Base-by-base conservation (phyloP, 2,797 vertebrate species). In the Neomorphus geoffroyi region DNA sequence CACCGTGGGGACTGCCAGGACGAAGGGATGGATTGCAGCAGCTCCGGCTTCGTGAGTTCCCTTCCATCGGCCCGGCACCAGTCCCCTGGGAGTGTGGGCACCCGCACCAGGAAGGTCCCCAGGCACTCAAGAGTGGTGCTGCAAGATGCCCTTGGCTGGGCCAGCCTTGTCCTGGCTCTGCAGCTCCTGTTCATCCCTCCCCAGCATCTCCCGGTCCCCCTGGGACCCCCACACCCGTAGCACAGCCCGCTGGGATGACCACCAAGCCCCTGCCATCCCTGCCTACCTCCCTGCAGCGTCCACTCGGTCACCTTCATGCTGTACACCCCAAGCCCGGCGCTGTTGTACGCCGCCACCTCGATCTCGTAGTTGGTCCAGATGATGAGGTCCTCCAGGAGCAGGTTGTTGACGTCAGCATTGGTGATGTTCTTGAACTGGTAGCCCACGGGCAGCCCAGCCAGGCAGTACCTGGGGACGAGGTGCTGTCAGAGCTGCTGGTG, bases 311-410 rank as follows among this genome's bases (percentile, higher is more conserved):
- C 99, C 91, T 98, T 99, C 93, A 98, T 97, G 97, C 99, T 99
- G 98, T 99, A 99, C 61, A 98, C 98, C 2, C 99, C 99, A 92
- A 99, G 96, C n/a, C 99, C 99, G 0, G 99, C 99, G 0, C 98
- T 98, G 62, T 99, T 99, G 97, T 99, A 99, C 6, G 99, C 99
- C 0, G 99, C 99, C 97, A 99, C 99, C 96, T 99, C 99, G 2
- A 99, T 99, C 98, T 99, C 99, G 1, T 99, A 99, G 97, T 99
- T 99, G 80, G 99, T 99, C 99, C 99, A 99, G 96, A 99, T 99
- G 98, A 99, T 99, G 93, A 99, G 98, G 64, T 99, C 99, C 89
- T 99, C 99, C 94, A 99, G 98, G 4, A 99, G 98, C 83, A 99
- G 98, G 94, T 99, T 99, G 95, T 98, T 99, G 88, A 99, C 98